These are phyloP conservation scores for Saguinus imperator DNA, from an alignment of 2,113 vertebrate species.

Conservation along the genomic window DNA sequence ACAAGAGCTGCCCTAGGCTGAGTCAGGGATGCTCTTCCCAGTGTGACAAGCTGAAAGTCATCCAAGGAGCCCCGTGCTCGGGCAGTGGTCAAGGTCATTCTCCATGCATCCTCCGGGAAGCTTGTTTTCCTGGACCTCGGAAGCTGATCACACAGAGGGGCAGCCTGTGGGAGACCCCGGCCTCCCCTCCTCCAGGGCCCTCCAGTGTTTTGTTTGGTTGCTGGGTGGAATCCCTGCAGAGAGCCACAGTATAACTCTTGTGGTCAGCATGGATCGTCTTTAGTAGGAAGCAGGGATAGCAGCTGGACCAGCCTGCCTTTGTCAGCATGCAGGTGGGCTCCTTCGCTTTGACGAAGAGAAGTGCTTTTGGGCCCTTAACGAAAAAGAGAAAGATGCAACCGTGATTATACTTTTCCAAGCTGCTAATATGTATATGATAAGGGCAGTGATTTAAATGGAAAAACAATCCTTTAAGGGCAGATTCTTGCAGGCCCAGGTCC, in stretches of 20 bases:
- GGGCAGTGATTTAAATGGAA: constrained; percentile 39
- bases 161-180: neutral
- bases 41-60: neutral
- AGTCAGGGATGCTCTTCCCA: neutral
- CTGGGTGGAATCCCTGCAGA: constrained; percentile 77
- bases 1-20: neutral
- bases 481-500: neutral
- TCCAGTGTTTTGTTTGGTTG: constrained; percentile 82
- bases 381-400: neutral
- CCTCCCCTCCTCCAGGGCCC: neutral
- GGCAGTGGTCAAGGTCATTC: neutral
- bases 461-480: neutral
- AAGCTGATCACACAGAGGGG: neutral
- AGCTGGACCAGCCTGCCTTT: constrained; percentile 56
- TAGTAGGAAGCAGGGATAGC: constrained; percentile 55
- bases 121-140: neutral
- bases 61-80: neutral
- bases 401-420: constrained; percentile 32
- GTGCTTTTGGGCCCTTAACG: constrained; percentile 39
- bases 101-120: constrained; percentile 52
- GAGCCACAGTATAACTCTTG: constrained; percentile 58
- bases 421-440: constrained; percentile 58
- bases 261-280: constrained; percentile 67
- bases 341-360: neutral
- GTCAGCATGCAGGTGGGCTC: constrained; percentile 15